Evolutionary conservation across 2,888 invertebrate genomes (phyloP), one percentile per base, ranked within the genome.

Genomic region (Heteromurus nitidus): DNA sequence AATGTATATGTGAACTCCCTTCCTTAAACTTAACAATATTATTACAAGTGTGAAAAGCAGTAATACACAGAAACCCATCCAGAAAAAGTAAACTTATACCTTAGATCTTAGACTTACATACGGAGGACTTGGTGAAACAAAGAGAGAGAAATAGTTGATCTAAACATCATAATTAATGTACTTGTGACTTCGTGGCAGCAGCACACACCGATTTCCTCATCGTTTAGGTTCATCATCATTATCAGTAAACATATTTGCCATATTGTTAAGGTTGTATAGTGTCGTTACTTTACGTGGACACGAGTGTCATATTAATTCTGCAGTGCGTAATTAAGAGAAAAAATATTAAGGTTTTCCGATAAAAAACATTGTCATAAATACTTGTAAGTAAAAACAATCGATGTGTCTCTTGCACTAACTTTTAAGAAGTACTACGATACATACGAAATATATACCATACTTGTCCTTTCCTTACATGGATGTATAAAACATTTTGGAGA

Each of bases 1-100:
- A 77, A 77, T 70, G 42, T 64, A 70, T 77, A 68, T 64, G 60
- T 62, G 75, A 58, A 75, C 28, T 76, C 76, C 77, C 69, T 64
- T 70, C 28, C 44, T 50, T 64, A 22, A 9, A 64, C 64, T 64
- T 44, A 67, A 44, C 18, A n/a, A n/a, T 70, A 65, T 42, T 50
- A 26, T 58, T 55, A 74, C 18, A 53, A 73, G 31, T 76, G 30
- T 36, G 64, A 77, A 50, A 72, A 60, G 42, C 62, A 69, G 64
- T 70, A 77, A 70, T 77, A 70, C 64, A 77, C 77, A 77, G 31
- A 5, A 77, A 77, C 77, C 77, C 77, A 77, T 77, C 77, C 77
- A 77, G 36, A 30, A 55, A 69, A 26, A 16, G 31, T 53, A 67
- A 42, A 69, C 26, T 47, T 50, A 62, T 44, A 60, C 30, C 36